phyloP scores from a whole-genome alignment of 2,113 vertebrate species.

The Dryoscopus gambensis region DNA sequence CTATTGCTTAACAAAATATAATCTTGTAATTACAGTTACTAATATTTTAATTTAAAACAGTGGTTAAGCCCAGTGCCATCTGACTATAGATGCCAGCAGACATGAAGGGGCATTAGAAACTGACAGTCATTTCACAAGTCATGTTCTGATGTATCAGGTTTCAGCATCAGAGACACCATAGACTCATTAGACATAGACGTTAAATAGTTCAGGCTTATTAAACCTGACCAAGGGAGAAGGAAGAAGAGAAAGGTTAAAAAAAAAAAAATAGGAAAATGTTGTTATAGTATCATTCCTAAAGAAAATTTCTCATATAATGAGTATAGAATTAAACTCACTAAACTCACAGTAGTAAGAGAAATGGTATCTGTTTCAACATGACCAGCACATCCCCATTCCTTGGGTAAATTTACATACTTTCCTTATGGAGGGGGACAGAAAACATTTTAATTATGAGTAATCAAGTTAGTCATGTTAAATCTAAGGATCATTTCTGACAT shows the following conservation, averaged over 20 bases:
- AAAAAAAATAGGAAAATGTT: neutral
- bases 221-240: neutral
- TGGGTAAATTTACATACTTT: neutral
- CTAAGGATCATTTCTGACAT: neutral
- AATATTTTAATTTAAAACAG: neutral
- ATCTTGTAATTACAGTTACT: neutral
- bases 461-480: neutral
- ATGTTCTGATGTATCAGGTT: neutral
- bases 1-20: neutral
- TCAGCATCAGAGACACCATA: neutral
- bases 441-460: constrained; percentile 5
- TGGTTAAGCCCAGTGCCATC: neutral
- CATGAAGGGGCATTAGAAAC: neutral
- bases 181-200: neutral
- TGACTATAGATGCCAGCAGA: neutral
- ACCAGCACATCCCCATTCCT: neutral
- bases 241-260: neutral
- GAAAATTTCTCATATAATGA: neutral
- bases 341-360: neutral
- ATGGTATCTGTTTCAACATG: neutral
- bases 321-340: neutral
- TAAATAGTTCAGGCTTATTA: neutral
- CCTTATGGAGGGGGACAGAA: neutral
- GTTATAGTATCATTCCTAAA: neutral
- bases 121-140: neutral